Evolutionary conservation across 2,888 invertebrate genomes (phyloP).

Genomic region (Helobdella robusta): DNA sequence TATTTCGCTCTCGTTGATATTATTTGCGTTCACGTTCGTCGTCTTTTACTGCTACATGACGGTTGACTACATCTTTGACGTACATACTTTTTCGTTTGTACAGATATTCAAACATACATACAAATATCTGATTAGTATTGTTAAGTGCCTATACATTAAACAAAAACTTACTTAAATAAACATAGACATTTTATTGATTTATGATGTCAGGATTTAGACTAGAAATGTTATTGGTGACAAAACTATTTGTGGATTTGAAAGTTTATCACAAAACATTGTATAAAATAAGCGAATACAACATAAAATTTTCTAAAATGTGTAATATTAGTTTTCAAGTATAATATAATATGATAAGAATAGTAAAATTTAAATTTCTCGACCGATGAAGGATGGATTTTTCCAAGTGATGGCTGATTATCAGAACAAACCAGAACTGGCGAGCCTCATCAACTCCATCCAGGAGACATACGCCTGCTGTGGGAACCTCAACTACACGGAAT

Average conservation of each 20-base stretch:
- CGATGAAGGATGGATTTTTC: not conserved
- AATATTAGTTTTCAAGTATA: not conserved
- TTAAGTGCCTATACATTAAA: too few species aligned
- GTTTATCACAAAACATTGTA: too few species aligned
- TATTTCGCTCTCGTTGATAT: not conserved
- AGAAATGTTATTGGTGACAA: too few species aligned
- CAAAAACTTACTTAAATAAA: too few species aligned
- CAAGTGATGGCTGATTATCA: not conserved
- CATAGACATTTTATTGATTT: too few species aligned
- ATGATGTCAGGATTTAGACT: too few species aligned
- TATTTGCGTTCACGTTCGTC: not conserved
- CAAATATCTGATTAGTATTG: too few species aligned
- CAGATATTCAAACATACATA: not conserved
- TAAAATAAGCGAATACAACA: too few species aligned
- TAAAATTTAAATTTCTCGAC: not conserved
- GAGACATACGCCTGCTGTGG: not conserved
- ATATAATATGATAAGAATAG: not conserved
- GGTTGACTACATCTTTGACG: not conserved
- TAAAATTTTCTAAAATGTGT: too few species aligned
- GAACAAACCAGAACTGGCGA: not conserved
- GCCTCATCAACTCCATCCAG: not conserved
- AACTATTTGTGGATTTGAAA: too few species aligned
- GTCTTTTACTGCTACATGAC: not conserved
- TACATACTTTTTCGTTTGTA: not conserved
- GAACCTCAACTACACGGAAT: slow-evolving; percentile 1